These are phyloP conservation scores for Axinella damicornis DNA, from an alignment of 37 sponge, comb jelly and placozoan genomes.

Conservation along the genomic window DNA sequence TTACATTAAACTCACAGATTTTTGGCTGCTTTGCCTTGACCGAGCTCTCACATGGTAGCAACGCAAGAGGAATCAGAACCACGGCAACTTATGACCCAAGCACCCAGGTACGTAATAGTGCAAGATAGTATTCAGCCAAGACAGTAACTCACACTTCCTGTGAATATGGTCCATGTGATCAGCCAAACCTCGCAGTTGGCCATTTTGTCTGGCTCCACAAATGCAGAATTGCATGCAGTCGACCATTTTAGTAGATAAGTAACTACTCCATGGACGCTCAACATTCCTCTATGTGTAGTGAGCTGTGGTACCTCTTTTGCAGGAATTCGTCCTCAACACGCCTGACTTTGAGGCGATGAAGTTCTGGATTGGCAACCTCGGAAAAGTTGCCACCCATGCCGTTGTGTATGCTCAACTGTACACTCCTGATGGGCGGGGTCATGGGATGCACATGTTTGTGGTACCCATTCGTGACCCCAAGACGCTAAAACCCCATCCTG, in stretches of 20 bases:
- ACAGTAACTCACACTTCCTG: no score
- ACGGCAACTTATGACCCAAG: conserved; percentile 94
- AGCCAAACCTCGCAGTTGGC: no score
- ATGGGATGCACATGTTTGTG: conserved; percentile 94
- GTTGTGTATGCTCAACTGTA: conserved; percentile 93
- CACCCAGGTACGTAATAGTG: no score
- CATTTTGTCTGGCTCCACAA: no score
- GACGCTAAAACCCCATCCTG: conserved; percentile 75
- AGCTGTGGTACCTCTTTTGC: neutral
- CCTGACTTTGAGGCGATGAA: conserved; percentile 94
- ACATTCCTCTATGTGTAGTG: no score
- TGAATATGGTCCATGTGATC: no score
- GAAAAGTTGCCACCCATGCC: conserved; percentile 87
- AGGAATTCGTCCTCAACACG: conserved; percentile 94
- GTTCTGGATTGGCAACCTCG: conserved; percentile 94
- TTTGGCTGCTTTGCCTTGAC: conserved; percentile 97
- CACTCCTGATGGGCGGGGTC: conserved; percentile 87
- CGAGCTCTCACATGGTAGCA: conserved; percentile 96
- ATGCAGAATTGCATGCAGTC: no score
- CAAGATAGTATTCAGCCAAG: no score
- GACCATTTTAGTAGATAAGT: no score
- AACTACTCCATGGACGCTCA: no score
- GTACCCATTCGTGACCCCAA: conserved; percentile 88
- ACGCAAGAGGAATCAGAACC: conserved; percentile 89
- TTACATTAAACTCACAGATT: conserved; percentile 38